Percentiles rank a stretch among this genome's conserved stretches.
These are phyloP conservation scores for Euura saliciscinereae DNA, from an alignment of 1,140 invertebrate species.

Conservation along the genomic window DNA sequence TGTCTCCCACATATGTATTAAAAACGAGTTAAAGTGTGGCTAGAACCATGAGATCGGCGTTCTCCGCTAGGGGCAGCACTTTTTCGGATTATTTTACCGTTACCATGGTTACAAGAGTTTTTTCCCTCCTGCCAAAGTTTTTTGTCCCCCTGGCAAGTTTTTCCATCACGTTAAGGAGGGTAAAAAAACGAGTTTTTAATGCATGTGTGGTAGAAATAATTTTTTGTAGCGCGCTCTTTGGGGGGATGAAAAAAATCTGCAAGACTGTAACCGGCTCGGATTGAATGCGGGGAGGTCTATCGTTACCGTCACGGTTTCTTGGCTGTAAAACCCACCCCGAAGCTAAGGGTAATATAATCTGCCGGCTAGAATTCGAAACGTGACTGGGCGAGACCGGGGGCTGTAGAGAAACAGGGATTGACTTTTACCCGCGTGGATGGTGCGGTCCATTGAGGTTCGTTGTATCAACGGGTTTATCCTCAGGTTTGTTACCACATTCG, in stretches of 20 bases:
- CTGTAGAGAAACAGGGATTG: background rate
- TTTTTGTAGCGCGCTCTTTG: background rate
- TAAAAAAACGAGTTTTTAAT: no score
- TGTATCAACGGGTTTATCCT: background rate
- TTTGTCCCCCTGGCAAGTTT: no score
- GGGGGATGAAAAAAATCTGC: background rate
- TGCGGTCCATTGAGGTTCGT: slow-evolving; percentile 2
- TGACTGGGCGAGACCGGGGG: background rate
- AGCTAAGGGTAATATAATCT: background rate
- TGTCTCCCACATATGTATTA: no score
- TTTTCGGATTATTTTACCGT: no score
- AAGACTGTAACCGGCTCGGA: background rate
- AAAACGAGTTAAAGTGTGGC: no score
- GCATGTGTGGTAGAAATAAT: no score
- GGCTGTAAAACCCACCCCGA: background rate
- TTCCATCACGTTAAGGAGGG: no score
- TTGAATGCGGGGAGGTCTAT: background rate
- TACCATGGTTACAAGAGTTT: no score
- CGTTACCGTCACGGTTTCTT: background rate
- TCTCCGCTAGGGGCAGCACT: no score
- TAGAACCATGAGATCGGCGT: no score
- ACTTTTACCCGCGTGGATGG: background rate
- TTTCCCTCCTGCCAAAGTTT: no score
- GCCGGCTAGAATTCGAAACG: background rate
- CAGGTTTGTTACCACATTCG: background rate